A percentile compares a stretch with the other conserved stretches of the same genome.
Conservation (phyloP, 2,113 vertebrate species). For the Limnothrissa miodon region DNA sequence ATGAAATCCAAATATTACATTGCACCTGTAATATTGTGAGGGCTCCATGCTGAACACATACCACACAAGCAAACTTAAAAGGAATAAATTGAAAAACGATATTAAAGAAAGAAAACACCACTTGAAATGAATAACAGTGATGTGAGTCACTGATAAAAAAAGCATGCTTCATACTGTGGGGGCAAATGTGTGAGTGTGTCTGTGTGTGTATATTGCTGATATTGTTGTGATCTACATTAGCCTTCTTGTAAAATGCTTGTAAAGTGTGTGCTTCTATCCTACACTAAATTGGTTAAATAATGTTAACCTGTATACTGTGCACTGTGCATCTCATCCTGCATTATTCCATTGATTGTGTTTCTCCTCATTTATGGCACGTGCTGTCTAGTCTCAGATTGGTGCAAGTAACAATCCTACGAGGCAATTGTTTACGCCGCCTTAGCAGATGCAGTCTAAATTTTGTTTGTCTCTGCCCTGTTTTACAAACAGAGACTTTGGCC, state of each 20-base stretch:
- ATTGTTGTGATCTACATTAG: background rate
- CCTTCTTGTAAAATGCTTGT: background rate
- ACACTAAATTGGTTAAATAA: background rate
- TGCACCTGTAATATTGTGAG: slow-evolving; percentile 9
- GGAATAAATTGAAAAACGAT: slow-evolving; percentile 39
- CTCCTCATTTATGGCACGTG: too few relatives aligned
- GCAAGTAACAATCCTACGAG: background rate
- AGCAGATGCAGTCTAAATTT: background rate
- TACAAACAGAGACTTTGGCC: background rate
- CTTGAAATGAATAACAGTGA: slow-evolving; percentile 60
- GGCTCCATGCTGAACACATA: slow-evolving; percentile 66
- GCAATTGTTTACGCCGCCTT: background rate
- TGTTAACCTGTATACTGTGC: background rate
- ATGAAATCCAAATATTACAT: slow-evolving; percentile 1
- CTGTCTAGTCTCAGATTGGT: background rate
- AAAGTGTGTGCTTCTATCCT: background rate
- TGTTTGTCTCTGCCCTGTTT: background rate
- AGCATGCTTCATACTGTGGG: slow-evolving; percentile 69
- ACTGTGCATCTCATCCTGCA: too few relatives aligned
- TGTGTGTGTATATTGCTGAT: background rate
- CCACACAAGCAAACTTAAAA: slow-evolving; percentile 57
- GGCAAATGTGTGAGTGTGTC: slow-evolving; percentile 36
- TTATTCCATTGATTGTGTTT: background rate
- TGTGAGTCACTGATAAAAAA: slow-evolving; percentile 64
- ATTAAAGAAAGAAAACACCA: slow-evolving; percentile 53